Evolutionary conservation across 2,113 vertebrate species (phyloP).

Genomic region (Archocentrus centrarchus): DNA sequence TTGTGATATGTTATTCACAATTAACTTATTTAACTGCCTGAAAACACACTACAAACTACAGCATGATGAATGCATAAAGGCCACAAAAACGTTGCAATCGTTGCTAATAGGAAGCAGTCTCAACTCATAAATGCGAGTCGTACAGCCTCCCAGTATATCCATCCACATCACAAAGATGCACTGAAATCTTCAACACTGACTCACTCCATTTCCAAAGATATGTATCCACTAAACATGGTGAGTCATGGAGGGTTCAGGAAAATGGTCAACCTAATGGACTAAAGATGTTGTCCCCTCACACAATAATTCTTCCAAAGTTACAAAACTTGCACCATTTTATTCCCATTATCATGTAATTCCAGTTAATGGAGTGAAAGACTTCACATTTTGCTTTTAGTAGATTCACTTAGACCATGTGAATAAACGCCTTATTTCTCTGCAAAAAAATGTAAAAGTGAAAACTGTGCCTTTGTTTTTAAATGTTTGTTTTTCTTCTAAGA

Average conservation of each 20-base stretch:
- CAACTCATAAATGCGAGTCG: not conserved
- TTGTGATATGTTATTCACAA: not conserved
- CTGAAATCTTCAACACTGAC: not conserved
- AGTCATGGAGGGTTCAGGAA: no score
- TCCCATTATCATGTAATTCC: fast-evolving
- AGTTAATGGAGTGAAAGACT: not conserved
- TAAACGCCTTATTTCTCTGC: not conserved
- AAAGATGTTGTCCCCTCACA: fast-evolving
- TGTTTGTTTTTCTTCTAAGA: not conserved
- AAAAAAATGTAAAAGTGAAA: not conserved
- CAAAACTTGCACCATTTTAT: not conserved
- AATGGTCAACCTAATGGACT: not conserved
- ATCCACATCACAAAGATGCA: not conserved
- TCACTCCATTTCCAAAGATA: not conserved
- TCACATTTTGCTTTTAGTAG: not conserved
- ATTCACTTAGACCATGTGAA: not conserved
- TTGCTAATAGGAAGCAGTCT: no score
- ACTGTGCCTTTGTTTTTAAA: not conserved
- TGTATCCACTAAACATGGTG: no score
- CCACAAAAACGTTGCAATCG: not conserved
- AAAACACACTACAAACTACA: not conserved
- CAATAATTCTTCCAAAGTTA: not conserved
- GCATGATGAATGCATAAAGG: not conserved
- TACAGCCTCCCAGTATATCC: not conserved
- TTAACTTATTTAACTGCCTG: not conserved